Conservation (phyloP, 35 echinoderm and acorn worm species). For the Stichopus chloronotus region DNA sequence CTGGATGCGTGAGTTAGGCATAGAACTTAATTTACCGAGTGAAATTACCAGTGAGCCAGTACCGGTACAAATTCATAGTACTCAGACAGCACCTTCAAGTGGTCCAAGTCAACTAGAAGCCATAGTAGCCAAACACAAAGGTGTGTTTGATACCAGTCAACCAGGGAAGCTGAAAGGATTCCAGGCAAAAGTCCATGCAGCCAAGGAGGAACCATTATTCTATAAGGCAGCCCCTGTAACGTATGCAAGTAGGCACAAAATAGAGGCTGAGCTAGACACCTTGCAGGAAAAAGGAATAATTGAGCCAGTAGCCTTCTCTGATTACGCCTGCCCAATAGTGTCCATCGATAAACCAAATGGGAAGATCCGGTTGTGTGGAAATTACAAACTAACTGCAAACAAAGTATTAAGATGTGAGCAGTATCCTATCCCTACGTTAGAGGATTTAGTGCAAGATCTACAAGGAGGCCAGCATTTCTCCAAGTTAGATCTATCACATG, state of each 20-base stretch:
- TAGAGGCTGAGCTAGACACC: not conserved
- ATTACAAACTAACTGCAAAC: slow-evolving; percentile 67
- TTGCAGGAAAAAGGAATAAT: slow-evolving; percentile 48
- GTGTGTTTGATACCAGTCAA: not conserved
- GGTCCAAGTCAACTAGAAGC: not conserved
- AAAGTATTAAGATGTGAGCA: slow-evolving; percentile 53
- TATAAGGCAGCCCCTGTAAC: slow-evolving; percentile 45
- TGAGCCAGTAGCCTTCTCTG: slow-evolving; percentile 41
- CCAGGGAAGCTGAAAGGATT: not conserved
- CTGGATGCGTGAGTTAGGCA: slow-evolving; percentile 26
- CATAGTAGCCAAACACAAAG: not conserved
- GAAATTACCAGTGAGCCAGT: not conserved
- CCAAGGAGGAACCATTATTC: slow-evolving; percentile 2
- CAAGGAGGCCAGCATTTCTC: slow-evolving; percentile 51
- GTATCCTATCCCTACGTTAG: slow-evolving; percentile 58
- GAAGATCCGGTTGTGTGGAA: slow-evolving; percentile 55
- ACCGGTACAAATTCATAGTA: not conserved
- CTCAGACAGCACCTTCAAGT: not conserved
- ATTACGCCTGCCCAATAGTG: slow-evolving; percentile 55
- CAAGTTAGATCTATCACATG: slow-evolving; percentile 46
- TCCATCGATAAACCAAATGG: slow-evolving; percentile 39
- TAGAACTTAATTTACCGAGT: not conserved
- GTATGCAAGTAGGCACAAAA: slow-evolving; percentile 44
- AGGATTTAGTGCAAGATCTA: slow-evolving; percentile 54
- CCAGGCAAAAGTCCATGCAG: not conserved